Percentiles rank a stretch among this genome's conserved stretches.
Evolutionary conservation across 1,140 invertebrate genomes (phyloP).

Genomic region (Aricia agestis): DNA sequence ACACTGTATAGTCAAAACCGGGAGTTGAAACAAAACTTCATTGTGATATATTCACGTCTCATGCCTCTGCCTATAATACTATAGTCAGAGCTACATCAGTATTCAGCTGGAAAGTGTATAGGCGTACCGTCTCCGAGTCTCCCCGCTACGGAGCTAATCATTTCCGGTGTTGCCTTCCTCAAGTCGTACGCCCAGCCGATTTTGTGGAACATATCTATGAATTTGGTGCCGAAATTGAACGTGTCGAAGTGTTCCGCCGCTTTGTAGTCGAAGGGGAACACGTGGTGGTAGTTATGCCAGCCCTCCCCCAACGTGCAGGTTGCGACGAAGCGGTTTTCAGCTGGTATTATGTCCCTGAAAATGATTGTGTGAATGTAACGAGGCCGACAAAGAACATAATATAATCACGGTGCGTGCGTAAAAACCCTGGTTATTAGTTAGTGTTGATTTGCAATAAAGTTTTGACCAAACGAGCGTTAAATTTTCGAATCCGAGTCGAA

Average conservation of each 20-base stretch:
- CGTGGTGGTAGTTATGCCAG: slow-evolving; percentile 96
- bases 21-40: no score
- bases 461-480: no score
- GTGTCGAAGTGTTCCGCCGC: slow-evolving; percentile 82
- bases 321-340: slow-evolving; percentile 77
- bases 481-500: no score
- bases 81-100: slow-evolving; percentile 9
- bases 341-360: slow-evolving; percentile 78
- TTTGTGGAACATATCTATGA: slow-evolving; percentile 72
- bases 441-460: no score
- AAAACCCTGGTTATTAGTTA: no score
- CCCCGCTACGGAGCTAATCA: slow-evolving; percentile 57
- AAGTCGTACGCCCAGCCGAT: slow-evolving; percentile 82
- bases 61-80: no score
- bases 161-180: slow-evolving; percentile 62
- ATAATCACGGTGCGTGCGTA: no score
- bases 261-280: slow-evolving; percentile 93
- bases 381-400: no score
- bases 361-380: slow-evolving; percentile 16
- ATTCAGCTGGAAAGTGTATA: slow-evolving; percentile 42
- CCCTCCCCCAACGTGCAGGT: slow-evolving; percentile 77
- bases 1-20: no score
- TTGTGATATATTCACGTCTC: no score
- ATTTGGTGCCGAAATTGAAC: slow-evolving; percentile 68
- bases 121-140: slow-evolving; percentile 60